Conservation (phyloP, 2,113 vertebrate genomes). For the Chionodraco myersi region DNA sequence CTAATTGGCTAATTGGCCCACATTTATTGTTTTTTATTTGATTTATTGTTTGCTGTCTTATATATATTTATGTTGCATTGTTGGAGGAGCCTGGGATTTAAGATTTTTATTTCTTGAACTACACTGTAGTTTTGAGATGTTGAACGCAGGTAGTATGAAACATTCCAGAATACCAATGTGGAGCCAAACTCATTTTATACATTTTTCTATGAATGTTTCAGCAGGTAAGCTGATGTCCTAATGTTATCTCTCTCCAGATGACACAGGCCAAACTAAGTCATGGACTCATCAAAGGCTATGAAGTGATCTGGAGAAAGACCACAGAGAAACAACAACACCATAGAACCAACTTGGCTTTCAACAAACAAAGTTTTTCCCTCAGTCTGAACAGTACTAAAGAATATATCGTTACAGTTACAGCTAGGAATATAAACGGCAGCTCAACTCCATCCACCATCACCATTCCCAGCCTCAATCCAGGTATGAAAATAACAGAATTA, state of each 20-base stretch:
- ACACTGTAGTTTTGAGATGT: too few species aligned
- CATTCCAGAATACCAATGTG: too few species aligned
- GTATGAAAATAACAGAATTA: conserved; percentile 37
- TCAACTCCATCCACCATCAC: conserved; percentile 69
- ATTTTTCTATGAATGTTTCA: too few species aligned
- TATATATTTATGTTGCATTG: too few species aligned
- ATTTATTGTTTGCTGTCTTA: too few species aligned
- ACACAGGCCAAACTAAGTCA: conserved; percentile 66
- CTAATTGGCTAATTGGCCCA: too few species aligned
- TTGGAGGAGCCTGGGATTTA: too few species aligned
- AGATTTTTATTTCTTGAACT: too few species aligned
- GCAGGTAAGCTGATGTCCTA: too few species aligned
- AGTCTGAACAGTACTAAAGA: conserved; percentile 10
- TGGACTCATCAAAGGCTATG: conserved; percentile 66
- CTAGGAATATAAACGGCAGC: conserved; percentile 63
- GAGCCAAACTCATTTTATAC: too few species aligned
- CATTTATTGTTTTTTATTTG: too few species aligned
- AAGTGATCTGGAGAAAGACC: conserved; percentile 53
- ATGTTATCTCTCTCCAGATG: conserved; percentile 33
- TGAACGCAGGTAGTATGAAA: too few species aligned
- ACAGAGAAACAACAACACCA: background rate
- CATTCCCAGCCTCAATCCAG: conserved; percentile 38
- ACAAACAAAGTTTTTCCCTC: background rate
- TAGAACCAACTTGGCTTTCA: background rate
- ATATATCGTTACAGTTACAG: conserved; percentile 55